Evolutionary conservation across 2,888 invertebrate genomes (phyloP).

Genomic region (Drosophila siamana): DNA sequence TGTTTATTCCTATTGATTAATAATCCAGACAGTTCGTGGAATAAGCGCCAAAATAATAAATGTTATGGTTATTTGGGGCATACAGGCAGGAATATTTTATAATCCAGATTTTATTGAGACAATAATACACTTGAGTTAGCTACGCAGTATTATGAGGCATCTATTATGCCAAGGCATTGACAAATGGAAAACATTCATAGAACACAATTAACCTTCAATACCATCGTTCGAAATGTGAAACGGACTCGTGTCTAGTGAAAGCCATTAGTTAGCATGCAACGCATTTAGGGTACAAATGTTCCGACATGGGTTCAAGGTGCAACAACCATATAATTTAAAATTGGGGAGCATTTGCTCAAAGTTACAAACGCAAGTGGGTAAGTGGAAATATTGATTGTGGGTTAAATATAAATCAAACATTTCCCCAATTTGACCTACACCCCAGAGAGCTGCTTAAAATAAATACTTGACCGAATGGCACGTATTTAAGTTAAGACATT

Average conservation of each 20-base stretch:
- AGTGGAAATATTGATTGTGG: constrained; percentile 26
- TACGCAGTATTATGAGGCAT: not conserved
- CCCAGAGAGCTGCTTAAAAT: constrained; percentile 12
- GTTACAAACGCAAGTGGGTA: constrained; percentile 12
- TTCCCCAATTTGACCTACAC: constrained; percentile 19
- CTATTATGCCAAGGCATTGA: not conserved
- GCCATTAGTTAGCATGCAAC: constrained; percentile 28
- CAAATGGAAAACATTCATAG: not conserved
- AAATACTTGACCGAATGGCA: not conserved
- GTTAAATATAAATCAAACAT: constrained; percentile 11
- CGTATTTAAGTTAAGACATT: not conserved
- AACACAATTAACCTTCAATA: constrained; percentile 17
- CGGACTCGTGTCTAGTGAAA: not conserved
- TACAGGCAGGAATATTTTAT: no score
- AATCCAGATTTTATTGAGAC: no score
- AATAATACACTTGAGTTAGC: not conserved
- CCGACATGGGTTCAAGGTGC: constrained; percentile 10
- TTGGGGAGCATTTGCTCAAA: constrained; percentile 6
- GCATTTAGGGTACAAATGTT: constrained; percentile 2
- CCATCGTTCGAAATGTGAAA: constrained; percentile 1
- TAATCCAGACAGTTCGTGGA: not conserved
- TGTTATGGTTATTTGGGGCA: not conserved
- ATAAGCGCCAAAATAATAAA: not conserved
- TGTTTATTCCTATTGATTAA: not conserved
- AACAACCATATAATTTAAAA: constrained; percentile 40